phyloP scores from a whole-genome alignment of 2,888 invertebrate genomes.

The Protonemura montana region DNA sequence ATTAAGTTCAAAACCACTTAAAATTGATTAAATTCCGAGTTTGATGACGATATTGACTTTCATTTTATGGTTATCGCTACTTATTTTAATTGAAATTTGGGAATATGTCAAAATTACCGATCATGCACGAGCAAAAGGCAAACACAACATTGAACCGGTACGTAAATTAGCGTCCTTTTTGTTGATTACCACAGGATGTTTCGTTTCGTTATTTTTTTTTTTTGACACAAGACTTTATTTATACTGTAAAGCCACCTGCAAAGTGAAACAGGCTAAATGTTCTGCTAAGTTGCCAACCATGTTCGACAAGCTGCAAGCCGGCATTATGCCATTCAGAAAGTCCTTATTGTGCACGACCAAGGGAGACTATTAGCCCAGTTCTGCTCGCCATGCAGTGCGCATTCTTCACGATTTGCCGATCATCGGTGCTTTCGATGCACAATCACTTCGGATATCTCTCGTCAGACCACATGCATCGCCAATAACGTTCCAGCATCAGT shows the following conservation, averaged over 20 bases:
- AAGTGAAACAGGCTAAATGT: background rate
- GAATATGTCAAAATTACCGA: background rate
- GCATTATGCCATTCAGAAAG: background rate
- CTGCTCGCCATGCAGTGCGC: background rate
- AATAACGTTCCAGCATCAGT: background rate
- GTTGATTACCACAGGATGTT: no score
- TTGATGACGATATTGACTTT: background rate
- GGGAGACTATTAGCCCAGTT: background rate
- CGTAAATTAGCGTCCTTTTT: no score
- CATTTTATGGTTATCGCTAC: background rate
- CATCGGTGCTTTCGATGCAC: background rate
- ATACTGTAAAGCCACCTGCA: conserved; percentile 2
- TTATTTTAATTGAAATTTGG: background rate
- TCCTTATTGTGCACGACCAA: background rate
- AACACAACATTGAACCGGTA: no score
- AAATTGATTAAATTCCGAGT: background rate
- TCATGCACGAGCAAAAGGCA: background rate
- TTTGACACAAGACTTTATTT: background rate
- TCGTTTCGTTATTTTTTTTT: background rate
- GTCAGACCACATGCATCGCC: background rate
- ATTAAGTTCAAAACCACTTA: background rate
- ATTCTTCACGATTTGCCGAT: background rate
- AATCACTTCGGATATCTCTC: background rate
- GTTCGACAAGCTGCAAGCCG: background rate
- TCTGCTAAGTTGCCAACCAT: background rate